Percentiles rank a stretch among this genome's conserved stretches.
Conservation (phyloP, 2,797 vertebrate genomes). For the Eulemur coronatus region DNA sequence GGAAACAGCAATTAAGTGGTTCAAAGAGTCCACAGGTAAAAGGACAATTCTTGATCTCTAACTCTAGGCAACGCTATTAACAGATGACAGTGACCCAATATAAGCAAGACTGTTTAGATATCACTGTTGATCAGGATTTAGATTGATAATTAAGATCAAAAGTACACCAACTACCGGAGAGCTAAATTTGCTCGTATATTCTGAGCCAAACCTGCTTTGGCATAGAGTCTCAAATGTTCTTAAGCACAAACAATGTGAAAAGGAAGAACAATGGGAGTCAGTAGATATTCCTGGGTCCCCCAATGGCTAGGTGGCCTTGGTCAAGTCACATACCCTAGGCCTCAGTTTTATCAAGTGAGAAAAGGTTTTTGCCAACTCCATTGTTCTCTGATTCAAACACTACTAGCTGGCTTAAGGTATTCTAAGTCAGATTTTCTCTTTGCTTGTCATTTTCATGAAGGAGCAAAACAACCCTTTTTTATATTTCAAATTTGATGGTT, state of each 20-base stretch:
- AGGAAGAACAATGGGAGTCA: not conserved
- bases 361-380: constrained; percentile 32
- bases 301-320: not conserved
- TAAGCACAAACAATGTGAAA: not conserved
- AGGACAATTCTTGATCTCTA: constrained; percentile 18
- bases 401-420: not conserved
- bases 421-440: constrained; percentile 22
- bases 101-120: not conserved
- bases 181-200: constrained; percentile 13
- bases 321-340: not conserved
- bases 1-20: constrained; percentile 84
- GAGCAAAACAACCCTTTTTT: not conserved
- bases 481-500: constrained; percentile 3
- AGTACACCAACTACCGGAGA: not conserved
- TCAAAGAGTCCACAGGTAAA: constrained; percentile 75
- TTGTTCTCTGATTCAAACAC: constrained; percentile 25
- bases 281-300: not conserved
- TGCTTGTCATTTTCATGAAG: constrained; percentile 42
- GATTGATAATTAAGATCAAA: constrained; percentile 33
- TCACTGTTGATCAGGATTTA: not conserved
- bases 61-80: constrained; percentile 55
- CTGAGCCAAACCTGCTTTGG: constrained; percentile 29
- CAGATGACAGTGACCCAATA: not conserved
- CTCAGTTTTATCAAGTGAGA: constrained; percentile 17
- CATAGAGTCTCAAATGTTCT: constrained; percentile 31